Base-by-base conservation (phyloP, 2,888 invertebrate genomes). In the Yponomeuta sedellus region DNA sequence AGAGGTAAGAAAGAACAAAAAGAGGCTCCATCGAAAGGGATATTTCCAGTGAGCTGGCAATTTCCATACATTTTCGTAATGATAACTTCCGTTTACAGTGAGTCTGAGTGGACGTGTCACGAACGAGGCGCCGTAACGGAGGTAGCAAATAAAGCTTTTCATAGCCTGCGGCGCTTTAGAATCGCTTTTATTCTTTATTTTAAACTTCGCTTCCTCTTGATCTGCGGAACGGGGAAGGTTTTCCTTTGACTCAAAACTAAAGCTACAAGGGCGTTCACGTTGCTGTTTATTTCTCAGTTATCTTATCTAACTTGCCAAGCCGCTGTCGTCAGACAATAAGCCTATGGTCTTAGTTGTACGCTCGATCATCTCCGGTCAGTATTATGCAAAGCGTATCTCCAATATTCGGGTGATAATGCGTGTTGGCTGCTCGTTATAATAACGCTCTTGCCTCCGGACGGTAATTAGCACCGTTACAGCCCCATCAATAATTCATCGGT, bases 31-130 rank as follows among this genome's bases (percentile, higher is more conserved):
- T 74, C 78, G 75, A 74, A 79, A 82, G 77, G 82, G 78, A 80
- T 82, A 79, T 78, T 82, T 82, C 78, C 81, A 81, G 76, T 80
- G 80, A 83, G 79, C 74, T 77, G 74, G 77, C 80, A 80, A 86
- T 89, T 86, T 88, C 81, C 88, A 88, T 88, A 85, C 78, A 88
- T 87, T 88, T 86, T 85, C 81, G 82, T 85, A 84, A 85, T 86
- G 85, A 82, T 75, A 81, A 86, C 87, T 87, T 89, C 88, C 88
- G 86, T 84, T 82, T 77, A 74, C n/a, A 25, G 73, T 78, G n/a
- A n/a, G n/a, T n/a, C n/a, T 44, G 73, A 74, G 74, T 77, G 80
- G 79, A 78, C 79, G 79, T 84, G 82, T 83, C 84, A 85, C 81
- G 83, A 78, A 70, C 73, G 66, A 64, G 75, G 73, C 70, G 71